Base-by-base conservation (phyloP, 2,888 invertebrate genomes). In the Aromia moschata region DNA sequence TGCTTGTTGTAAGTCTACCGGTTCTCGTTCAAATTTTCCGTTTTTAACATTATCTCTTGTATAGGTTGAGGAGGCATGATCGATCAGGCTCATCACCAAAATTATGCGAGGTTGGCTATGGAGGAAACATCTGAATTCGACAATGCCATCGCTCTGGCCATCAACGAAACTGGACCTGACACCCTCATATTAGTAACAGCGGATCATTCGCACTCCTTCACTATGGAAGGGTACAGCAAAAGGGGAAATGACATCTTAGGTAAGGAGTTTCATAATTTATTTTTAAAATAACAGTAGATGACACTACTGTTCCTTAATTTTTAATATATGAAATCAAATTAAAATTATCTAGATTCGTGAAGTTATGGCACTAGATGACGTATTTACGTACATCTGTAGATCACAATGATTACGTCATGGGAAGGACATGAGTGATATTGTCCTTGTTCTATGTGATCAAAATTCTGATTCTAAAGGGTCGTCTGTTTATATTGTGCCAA, bases 121-220 rank as follows among this genome's bases (percentile, higher is more conserved):
- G 84, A 86, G 53, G 96, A 96, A 77, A 87, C 92, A 0, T 81
- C 91, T 0, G 89, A 90, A 0, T 84, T 97, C 68, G 92, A 92
- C 52, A 86, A 87, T 0, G 94, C 96, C 0, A 87, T 96, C 0
- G 81, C 85, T 45, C 81, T 83, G 1, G 91, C 92, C 0, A 62
- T 89, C 12, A 72, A 83, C 7, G 81, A 90, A 79, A 84, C 88
- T 55, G 61, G 68, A n/a, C 75, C 68, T 45, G 68, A 74, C 15
- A 96, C 96, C 0, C 82, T 96, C 11, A 82, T 96, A 0, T 85
- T 96, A 37, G 94, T 94, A 1, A 93, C 93, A 0, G 90, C 92
- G 54, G 94, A 94, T 79, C 94, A 94, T 77, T 86, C 90, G 0
- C 93, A 94, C 74, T 87, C 91, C 0, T 77, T 94, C 65, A 84